Base-by-base conservation (phyloP, 2,797 vertebrate species). In the Acrossocheilus wenchowensis region DNA sequence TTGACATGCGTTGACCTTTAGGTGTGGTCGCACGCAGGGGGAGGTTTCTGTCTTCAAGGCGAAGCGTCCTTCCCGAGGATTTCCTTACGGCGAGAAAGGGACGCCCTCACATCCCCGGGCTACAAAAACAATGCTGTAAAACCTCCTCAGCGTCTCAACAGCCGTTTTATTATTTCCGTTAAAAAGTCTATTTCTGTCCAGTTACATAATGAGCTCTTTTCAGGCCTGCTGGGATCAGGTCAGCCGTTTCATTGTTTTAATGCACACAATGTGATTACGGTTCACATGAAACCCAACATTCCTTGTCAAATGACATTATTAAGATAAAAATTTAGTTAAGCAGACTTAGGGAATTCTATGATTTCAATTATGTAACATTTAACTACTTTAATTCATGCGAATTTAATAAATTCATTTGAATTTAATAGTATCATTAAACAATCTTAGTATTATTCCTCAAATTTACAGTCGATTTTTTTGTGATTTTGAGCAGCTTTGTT, bases 71-170 rank as follows among this genome's bases (percentile, higher is more conserved):
- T 73, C 48, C 87, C 84, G 88, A 93, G 93, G 93, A 94, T 93
- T 91, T 95, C 92, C 92, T 87, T 71, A 1, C 66, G 39, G 89
- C 87, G 89, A 89, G 52, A 39, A 90, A 68, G 80, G 88, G 80
- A 86, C 77, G 87, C 88, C 87, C 60, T 87, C n/a, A 54, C 19
- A 39, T 74, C 60, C 64, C 52, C 19, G 19, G n/a, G 72, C 84
- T 81, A 87, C 15, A 88, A 92, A 78, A 91, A 93, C 91, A 94
- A 94, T 91, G 87, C 83, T 23, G 86, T 54, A 79, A 85, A 90
- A 82, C 87, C 86, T 86, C 84, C 85, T n/a, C 62, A 83, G 34
- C 66, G 84, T 88, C 90, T 87, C 19, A 86, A 78, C 85, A 66
- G 83, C 57, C 30, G 6, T 88, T 87, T 89, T 85, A 86, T 90